Base-by-base conservation (phyloP, 2,888 invertebrate species). In the Plagodis pulveraria region DNA sequence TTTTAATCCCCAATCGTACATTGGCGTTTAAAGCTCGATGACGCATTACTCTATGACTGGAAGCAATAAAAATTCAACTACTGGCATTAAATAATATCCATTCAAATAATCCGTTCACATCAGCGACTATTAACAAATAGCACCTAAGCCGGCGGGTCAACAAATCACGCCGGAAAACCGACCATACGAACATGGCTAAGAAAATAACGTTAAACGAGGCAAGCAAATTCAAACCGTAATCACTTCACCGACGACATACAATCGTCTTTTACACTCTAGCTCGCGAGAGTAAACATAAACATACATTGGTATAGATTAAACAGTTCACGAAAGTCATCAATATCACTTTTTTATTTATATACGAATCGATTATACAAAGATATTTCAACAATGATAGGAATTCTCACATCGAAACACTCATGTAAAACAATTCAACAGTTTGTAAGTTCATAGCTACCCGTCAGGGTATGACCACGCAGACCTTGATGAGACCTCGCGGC, bases 341-440 rank as follows among this genome's bases (percentile, higher is more conserved):
- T 83, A 87, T 87, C 87, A 87, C 86, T 86, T 82, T 81, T 79
- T 22, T n/a, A n/a, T n/a, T 77, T 80, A 83, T 84, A 84, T 84
- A 85, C 80, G 79, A 80, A 77, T 80, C 74, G 76, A 84, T 22
- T 81, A 83, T 80, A 84, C 81, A 81, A 81, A 80, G 76, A 81
- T 72, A 84, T 50, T 75, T 41, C 82, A 87, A 87, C 86, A 86
- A 82, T 72, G 74, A 83, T 82, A 84, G 74, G 47, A 36, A 44
- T 44, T 84, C 76, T 84, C 82, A 83, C 84, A 83, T 80, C 62
- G 79, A 83, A 81, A 63, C 62, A 72, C 67, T 51, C 11, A 62
- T 22, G 22, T 60, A 66, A 69, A 66, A 70, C 48, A 55, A 49
- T 74, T 70, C 74, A 74, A 71, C 56, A 77, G 80, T 83, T 79